Evolutionary conservation across 2,888 invertebrate species (phyloP), one percentile per base, ranked within the genome.

Genomic region (Parnassius glacialis): DNA sequence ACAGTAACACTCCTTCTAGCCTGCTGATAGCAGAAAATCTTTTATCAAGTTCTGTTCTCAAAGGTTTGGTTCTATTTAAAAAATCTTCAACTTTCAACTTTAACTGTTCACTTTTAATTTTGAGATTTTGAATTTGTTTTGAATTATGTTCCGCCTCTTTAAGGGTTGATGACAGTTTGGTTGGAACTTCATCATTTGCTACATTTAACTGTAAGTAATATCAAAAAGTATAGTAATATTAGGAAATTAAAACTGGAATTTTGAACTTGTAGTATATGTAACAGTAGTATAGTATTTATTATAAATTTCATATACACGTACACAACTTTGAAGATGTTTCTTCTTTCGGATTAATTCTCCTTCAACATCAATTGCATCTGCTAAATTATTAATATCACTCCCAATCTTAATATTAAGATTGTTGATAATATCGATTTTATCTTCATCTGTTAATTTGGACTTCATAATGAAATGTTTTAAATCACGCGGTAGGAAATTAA

Each of bases 131-230:
- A 62, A 86, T 93, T 83, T 82, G 92, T 76, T 78, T 92, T 60
- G 85, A 81, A 72, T 92, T 92, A 50, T 88, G 82, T 72, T 94
- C 93, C 10, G 95, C 93, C 69, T 92, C 93, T 65, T 92, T 87
- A n/a, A 95, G 84, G 1, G 94, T 93, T n/a, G 92, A 84, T 70
- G 93, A 92, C 51, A 95, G 87, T 74, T 93, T 94, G 13, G 93
- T 93, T 2, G 93, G 93, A n/a, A 93, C 93, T 71, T 94, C 93
- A 68, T 90, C 89, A 70, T 93, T 94, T 12, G 92, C 93, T 74
- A 93, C 82, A 67, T 94, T 92, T 43, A 96, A 79, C 95, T 96
- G 74, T 34, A 84, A 59, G 5, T 7, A 25, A 25, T 25, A 25
- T 25, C 25, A 25, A 25, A 25, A 7, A 25, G 25, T 25, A 25